These are phyloP conservation scores for Dasyprocta punctata DNA, from an alignment of 2,113 vertebrate species.

Conservation along the genomic window DNA sequence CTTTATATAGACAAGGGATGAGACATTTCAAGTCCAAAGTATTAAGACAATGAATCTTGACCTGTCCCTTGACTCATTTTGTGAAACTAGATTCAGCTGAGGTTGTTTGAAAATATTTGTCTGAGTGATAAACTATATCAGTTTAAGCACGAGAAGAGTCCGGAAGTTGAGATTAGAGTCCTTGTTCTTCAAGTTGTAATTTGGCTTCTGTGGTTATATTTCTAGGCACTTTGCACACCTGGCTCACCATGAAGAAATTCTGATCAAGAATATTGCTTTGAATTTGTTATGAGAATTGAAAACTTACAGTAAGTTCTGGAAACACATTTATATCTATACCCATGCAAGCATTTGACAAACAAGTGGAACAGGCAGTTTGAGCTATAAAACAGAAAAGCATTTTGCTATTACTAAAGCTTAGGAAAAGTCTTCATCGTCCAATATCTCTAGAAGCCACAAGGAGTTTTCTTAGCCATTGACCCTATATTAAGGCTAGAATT, in stretches of 20 bases:
- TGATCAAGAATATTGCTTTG: not conserved
- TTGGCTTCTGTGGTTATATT: not conserved
- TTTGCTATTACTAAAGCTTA: not conserved
- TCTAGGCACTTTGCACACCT: accelerated
- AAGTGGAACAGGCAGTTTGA: not conserved
- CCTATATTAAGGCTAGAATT: not conserved
- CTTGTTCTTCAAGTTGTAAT: no score
- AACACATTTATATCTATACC: not conserved
- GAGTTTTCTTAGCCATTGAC: not conserved
- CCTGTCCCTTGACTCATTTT: no score
- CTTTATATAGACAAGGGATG: no score
- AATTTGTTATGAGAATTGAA: not conserved
- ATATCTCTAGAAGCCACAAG: not conserved
- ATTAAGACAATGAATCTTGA: no score
- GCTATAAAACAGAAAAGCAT: not conserved
- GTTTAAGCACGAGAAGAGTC: not conserved
- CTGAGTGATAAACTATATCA: not conserved
- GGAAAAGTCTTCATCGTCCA: not conserved
- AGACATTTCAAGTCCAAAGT: no score
- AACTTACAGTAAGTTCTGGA: accelerated
- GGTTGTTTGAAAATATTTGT: not conserved
- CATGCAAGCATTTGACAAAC: not conserved
- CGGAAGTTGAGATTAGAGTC: not conserved
- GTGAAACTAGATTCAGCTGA: not conserved
- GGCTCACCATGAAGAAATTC: not conserved